phyloP scores from a whole-genome alignment of 2,888 invertebrate genomes.

The Pegoplata infirma region DNA sequence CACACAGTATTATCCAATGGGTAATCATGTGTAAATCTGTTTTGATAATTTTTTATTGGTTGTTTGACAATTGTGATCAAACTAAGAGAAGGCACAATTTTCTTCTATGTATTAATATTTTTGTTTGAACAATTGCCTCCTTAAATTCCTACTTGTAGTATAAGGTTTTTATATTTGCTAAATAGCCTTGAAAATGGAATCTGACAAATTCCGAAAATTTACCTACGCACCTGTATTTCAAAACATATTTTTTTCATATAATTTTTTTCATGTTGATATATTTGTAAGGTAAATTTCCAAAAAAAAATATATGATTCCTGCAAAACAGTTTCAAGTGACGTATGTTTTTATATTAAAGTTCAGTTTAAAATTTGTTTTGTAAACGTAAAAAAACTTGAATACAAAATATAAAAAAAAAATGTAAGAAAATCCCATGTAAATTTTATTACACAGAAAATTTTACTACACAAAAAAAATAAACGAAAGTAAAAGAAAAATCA shows the following conservation, averaged over 20 bases:
- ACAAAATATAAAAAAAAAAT: neutral
- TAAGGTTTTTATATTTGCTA: no score
- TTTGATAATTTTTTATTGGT: no score
- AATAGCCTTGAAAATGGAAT: no score
- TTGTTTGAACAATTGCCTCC: no score
- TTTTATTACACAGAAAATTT: slow-evolving; percentile 57
- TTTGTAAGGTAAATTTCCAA: no score
- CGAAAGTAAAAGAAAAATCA: slow-evolving; percentile 17
- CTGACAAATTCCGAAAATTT: no score
- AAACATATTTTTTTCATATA: neutral
- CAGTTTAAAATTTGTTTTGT: slow-evolving; percentile 2
- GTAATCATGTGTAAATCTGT: no score
- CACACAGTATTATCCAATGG: no score
- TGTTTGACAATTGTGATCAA: no score
- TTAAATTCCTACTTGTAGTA: no score
- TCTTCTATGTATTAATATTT: no score
- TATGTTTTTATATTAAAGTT: slow-evolving; percentile 46
- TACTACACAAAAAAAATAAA: slow-evolving; percentile 22
- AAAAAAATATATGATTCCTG: neutral
- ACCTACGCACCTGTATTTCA: neutral
- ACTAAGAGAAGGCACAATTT: no score
- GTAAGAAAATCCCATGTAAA: slow-evolving; percentile 46
- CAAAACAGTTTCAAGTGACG: slow-evolving; percentile 23
- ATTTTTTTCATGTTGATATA: neutral
- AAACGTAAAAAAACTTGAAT: slow-evolving; percentile 6